Evolutionary conservation across 2,797 vertebrate species (phyloP).

Genomic region (Microctenopoma lineatum): DNA sequence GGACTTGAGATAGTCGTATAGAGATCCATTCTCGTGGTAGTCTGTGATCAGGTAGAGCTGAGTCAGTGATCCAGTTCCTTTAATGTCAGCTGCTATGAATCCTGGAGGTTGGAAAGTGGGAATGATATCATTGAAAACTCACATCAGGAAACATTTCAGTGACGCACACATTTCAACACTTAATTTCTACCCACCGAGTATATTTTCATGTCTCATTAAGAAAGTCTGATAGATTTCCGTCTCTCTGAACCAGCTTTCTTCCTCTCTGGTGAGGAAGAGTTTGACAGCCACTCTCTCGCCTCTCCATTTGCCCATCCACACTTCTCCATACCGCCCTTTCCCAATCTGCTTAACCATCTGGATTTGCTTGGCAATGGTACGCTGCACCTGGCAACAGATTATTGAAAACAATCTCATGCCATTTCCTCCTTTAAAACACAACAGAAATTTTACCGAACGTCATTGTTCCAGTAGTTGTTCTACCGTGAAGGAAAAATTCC

Average conservation of each 20-base stretch:
- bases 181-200: slow-evolving; percentile 86
- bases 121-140: slow-evolving; percentile 5
- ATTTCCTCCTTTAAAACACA: neutral
- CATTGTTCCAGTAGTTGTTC: neutral
- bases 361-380: slow-evolving; percentile 98
- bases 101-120: slow-evolving; percentile 75
- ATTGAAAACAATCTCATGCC: neutral
- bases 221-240: slow-evolving; percentile 99
- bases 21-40: slow-evolving; percentile 96
- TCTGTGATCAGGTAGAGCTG: slow-evolving; percentile 97
- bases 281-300: slow-evolving; percentile 96
- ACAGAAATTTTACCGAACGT: neutral
- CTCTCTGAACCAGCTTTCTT: slow-evolving; percentile 98
- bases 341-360: slow-evolving; percentile 99
- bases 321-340: slow-evolving; percentile 97
- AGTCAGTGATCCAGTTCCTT: slow-evolving; percentile 98
- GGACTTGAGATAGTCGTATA: slow-evolving; percentile 96
- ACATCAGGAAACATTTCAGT: neutral
- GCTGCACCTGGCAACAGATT: slow-evolving; percentile 87
- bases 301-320: slow-evolving; percentile 98
- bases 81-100: slow-evolving; percentile 98
- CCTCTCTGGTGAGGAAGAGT: slow-evolving; percentile 97
- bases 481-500: no score
- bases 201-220: slow-evolving; percentile 98
- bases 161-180: neutral